A percentile compares a stretch with the other conserved stretches of the same genome.
These are phyloP conservation scores for Laticauda colubrina DNA, from an alignment of 2,113 vertebrate species.

Conservation along the genomic window DNA sequence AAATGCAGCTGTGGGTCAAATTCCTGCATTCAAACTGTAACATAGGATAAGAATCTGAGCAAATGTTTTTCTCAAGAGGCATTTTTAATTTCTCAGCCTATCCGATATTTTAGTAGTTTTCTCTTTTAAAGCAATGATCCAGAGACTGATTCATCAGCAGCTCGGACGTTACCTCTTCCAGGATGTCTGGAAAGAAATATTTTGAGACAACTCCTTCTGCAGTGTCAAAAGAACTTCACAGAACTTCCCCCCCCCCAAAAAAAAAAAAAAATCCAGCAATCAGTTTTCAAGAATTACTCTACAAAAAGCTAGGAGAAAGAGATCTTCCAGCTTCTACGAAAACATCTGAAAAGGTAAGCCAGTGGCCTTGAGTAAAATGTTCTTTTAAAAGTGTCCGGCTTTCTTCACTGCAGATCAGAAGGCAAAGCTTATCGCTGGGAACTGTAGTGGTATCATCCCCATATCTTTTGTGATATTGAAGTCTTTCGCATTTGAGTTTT, in stretches of 20 bases:
- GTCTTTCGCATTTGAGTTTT: constrained; percentile 38
- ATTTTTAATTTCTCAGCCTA: background rate
- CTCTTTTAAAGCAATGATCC: constrained; percentile 45
- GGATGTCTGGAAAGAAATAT: constrained; percentile 41
- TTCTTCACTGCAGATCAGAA: constrained; percentile 46
- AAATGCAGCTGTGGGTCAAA: background rate
- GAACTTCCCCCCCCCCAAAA: constrained; percentile 43
- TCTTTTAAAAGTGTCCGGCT: constrained; percentile 39
- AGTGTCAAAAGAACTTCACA: constrained; percentile 54
- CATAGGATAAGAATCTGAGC: background rate
- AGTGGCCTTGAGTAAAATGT: constrained; percentile 52
- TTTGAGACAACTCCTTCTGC: background rate
- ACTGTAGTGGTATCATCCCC: constrained; percentile 36
- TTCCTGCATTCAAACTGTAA: background rate
- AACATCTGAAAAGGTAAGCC: constrained; percentile 52
- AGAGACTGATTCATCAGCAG: constrained; percentile 29
- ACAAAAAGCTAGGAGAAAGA: constrained; percentile 48
- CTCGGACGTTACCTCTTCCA: constrained; percentile 46
- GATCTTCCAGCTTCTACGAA: constrained; percentile 52
- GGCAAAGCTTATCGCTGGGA: constrained; percentile 52
- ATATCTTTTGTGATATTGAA: constrained; percentile 49
- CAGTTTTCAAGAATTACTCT: constrained; percentile 31
- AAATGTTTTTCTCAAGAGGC: background rate
- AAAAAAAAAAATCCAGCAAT: constrained; percentile 49
- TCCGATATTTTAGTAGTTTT: background rate